phyloP scores from a whole-genome alignment of 53 echinoderm and acorn worm species.

The Paracentrotus lividus region DNA sequence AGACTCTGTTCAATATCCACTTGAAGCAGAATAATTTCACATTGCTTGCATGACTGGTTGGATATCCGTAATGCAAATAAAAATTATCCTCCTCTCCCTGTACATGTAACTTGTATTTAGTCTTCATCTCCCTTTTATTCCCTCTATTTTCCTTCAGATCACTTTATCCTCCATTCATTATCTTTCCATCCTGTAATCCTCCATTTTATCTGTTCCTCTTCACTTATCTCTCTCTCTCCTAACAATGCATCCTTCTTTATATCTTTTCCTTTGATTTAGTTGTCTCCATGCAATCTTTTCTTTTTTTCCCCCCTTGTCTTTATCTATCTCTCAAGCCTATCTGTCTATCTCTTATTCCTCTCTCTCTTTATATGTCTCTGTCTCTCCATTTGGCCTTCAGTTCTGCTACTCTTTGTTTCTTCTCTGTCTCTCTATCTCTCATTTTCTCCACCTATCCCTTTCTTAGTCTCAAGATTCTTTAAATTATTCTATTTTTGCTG shows the following conservation, averaged over 20 bases:
- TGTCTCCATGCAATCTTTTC: neutral
- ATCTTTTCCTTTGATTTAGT: neutral
- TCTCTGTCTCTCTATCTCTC: neutral
- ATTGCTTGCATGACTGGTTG: neutral
- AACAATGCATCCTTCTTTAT: neutral
- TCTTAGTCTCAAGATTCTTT: neutral
- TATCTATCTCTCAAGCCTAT: neutral
- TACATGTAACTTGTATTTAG: no score
- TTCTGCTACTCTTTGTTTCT: neutral
- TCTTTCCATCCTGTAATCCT: neutral
- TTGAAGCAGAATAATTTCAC: neutral
- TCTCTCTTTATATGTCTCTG: neutral
- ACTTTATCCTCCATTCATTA: neutral
- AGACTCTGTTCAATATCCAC: neutral
- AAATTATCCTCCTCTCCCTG: constrained; percentile 10
- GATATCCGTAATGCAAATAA: neutral
- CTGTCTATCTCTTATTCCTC: neutral
- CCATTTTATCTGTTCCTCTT: neutral
- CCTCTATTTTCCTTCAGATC: no score
- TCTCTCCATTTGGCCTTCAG: neutral
- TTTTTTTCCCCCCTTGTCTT: neutral
- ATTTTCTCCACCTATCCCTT: neutral
- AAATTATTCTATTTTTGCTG: no score
- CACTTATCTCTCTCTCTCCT: neutral
- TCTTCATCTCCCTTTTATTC: no score